Percentiles rank a stretch among this genome's conserved stretches.
These are phyloP conservation scores for Bombus polaris DNA, from an alignment of 1,140 invertebrate genomes.

Conservation along the genomic window DNA sequence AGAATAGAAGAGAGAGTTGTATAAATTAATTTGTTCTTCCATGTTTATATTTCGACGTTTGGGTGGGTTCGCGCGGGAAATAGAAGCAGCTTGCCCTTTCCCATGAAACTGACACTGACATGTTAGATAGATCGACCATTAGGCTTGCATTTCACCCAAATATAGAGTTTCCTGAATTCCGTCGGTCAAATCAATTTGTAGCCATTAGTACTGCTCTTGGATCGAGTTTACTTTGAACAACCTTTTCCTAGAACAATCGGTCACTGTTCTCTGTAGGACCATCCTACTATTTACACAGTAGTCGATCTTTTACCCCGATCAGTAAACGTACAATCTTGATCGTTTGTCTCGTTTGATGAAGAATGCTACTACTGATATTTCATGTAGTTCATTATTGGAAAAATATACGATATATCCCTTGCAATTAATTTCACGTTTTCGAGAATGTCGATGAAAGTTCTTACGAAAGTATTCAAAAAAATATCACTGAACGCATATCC, in stretches of 20 bases:
- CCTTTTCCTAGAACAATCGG: constrained; percentile 69
- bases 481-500: no score
- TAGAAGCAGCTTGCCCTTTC: constrained; percentile 60
- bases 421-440: no score
- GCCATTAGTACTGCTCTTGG: constrained; percentile 74
- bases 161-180: constrained; percentile 81
- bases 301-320: constrained; percentile 44
- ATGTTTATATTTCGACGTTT: not conserved
- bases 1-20: not conserved
- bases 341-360: not conserved
- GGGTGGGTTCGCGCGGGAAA: constrained; percentile 11
- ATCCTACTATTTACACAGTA: constrained; percentile 59
- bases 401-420: no score
- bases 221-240: constrained; percentile 74
- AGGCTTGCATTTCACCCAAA: constrained; percentile 78
- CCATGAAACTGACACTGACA: constrained; percentile 78
- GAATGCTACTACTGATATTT: not conserved
- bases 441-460: no score
- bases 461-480: no score
- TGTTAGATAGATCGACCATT: constrained; percentile 81
- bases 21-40: not conserved
- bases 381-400: not conserved
- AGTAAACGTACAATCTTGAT: not conserved
- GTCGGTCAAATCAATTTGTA: constrained; percentile 82
- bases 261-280: constrained; percentile 1